Conservation (phyloP, 2,113 vertebrate genomes). For the Pelusios castaneus region DNA sequence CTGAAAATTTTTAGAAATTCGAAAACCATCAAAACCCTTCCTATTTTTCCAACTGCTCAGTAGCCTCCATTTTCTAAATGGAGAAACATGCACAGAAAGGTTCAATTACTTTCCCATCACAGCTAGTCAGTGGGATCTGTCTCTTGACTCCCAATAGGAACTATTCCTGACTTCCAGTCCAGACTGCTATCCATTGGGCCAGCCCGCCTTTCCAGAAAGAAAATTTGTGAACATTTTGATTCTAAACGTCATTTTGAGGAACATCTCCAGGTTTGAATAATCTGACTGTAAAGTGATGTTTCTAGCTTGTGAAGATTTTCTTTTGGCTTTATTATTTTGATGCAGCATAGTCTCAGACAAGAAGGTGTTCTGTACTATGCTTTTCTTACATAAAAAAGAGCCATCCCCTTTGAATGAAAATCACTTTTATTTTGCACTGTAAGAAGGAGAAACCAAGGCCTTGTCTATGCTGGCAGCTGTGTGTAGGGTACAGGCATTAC, state of each 20-base stretch:
- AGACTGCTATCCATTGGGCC: neutral
- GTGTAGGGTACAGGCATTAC: too few relatives aligned
- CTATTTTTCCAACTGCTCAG: neutral
- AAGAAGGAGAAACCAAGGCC: rapidly evolving
- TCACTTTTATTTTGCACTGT: neutral
- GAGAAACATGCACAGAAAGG: neutral
- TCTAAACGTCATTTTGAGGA: neutral
- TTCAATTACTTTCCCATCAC: neutral
- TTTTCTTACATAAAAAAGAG: neutral
- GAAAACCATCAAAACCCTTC: neutral
- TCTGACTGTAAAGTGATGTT: neutral
- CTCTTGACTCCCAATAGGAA: neutral
- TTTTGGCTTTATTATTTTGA: neutral
- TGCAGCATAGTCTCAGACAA: neutral
- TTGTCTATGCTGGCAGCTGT: neutral
- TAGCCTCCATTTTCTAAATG: neutral
- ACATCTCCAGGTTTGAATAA: neutral
- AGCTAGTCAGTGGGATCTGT: neutral
- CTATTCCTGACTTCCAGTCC: neutral
- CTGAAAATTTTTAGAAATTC: conserved; percentile 1
- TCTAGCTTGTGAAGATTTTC: conserved; percentile 19
- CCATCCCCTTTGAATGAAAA: neutral
- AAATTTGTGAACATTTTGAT: neutral
- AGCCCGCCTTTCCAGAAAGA: neutral
- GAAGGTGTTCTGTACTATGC: neutral